phyloP scores from a whole-genome alignment of 64 coral and sea anemone genomes.

The Acropora tenuis region DNA sequence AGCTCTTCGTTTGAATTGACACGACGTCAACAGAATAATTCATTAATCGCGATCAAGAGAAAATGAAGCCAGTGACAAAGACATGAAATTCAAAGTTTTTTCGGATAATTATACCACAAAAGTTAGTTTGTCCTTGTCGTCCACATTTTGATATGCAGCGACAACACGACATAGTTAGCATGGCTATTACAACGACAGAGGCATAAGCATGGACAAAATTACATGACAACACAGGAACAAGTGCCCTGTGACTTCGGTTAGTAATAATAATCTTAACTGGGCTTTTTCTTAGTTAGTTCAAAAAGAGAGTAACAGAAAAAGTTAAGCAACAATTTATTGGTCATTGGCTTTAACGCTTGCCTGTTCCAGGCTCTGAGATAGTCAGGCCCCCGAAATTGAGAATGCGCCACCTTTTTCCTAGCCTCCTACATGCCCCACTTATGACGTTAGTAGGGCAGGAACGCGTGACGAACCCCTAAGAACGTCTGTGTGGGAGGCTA shows the following conservation, averaged over 20 bases:
- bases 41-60: background rate
- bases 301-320: background rate
- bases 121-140: background rate
- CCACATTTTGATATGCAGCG: background rate
- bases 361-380: background rate
- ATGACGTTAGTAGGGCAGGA: too few species aligned
- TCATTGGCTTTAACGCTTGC: background rate
- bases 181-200: background rate
- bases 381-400: background rate
- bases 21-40: background rate
- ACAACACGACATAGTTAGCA: background rate
- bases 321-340: background rate
- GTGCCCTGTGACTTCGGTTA: background rate
- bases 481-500: too few species aligned
- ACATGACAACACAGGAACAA: background rate
- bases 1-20: background rate
- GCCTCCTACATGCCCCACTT: background rate
- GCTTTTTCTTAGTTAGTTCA: background rate
- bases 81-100: background rate
- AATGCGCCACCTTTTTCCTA: background rate
- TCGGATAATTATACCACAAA: background rate
- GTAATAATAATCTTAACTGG: background rate
- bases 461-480: too few species aligned
- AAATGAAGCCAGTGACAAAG: background rate
- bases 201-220: background rate